Percentiles rank a stretch among this genome's conserved stretches.
phyloP scores from a whole-genome alignment of 2,113 vertebrate species.

The Corythaixoides concolor region DNA sequence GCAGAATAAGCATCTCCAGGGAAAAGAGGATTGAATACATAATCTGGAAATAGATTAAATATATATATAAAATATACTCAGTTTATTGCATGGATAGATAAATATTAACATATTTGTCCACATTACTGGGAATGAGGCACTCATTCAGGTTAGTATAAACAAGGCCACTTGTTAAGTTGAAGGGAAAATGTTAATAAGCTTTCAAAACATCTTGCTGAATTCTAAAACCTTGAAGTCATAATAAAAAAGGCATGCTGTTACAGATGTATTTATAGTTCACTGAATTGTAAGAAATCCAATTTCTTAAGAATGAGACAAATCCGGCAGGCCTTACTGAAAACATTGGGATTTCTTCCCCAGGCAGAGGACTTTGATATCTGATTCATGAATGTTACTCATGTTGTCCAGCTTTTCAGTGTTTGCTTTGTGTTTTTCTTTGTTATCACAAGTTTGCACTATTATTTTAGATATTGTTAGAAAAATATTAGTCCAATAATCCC shows the following conservation, averaged over 20 bases:
- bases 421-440: background rate
- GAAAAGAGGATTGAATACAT: constrained; percentile 50
- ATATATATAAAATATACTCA: constrained; percentile 71
- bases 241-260: background rate
- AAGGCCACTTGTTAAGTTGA: constrained; percentile 26
- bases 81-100: constrained; percentile 71
- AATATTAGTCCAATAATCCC: background rate
- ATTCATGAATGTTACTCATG: background rate
- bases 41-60: constrained; percentile 58
- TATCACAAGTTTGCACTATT: background rate
- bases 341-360: background rate
- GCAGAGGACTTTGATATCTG: background rate
- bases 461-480: background rate
- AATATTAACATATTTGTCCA: constrained; percentile 72
- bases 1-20: constrained; percentile 69
- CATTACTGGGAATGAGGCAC: constrained; percentile 31
- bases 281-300: constrained; percentile 13
- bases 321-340: background rate
- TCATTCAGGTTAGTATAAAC: constrained; percentile 59
- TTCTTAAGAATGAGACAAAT: constrained; percentile 29
- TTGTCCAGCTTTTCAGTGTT: background rate
- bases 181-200: constrained; percentile 38
- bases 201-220: constrained; percentile 28
- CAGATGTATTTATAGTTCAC: background rate
- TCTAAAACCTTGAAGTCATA: constrained; percentile 25